A percentile compares a stretch with the other conserved stretches of the same genome.
phyloP scores from a whole-genome alignment of 2,797 vertebrate species.

The Cynodonichthys magdalenae region DNA sequence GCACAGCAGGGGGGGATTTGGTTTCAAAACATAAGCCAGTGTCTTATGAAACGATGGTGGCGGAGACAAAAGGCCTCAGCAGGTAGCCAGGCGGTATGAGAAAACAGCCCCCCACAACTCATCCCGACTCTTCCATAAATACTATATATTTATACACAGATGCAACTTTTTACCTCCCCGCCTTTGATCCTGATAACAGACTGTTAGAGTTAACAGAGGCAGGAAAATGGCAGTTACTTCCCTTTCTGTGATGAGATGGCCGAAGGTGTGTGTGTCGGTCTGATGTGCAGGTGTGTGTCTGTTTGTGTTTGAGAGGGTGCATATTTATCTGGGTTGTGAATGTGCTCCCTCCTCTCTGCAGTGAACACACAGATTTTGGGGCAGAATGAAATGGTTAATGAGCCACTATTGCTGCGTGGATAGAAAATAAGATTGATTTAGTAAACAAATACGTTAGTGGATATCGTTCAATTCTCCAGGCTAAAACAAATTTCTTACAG shows the following conservation, averaged over 20 bases:
- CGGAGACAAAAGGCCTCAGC: conserved; percentile 52
- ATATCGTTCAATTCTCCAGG: conserved; percentile 45
- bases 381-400: conserved; percentile 56
- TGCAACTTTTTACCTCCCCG: conserved; percentile 13
- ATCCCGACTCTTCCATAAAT: conserved; percentile 63
- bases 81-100: conserved; percentile 34
- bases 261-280: conserved; percentile 31
- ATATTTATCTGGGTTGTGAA: conserved; percentile 19
- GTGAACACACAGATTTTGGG: conserved; percentile 36
- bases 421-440: conserved; percentile 55
- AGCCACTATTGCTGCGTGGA: conserved; percentile 29
- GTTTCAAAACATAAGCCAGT: conserved; percentile 73
- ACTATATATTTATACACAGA: conserved; percentile 35
- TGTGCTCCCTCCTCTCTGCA: conserved; percentile 8
- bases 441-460: conserved; percentile 39
- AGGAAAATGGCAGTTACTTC: conserved; percentile 29
- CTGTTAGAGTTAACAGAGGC: conserved; percentile 39
- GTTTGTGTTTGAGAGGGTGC: conserved; percentile 15
- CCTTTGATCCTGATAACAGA: conserved; percentile 28
- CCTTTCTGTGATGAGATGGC: conserved; percentile 29
- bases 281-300: conserved; percentile 7
- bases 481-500: conserved; percentile 38
- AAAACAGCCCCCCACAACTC: not conserved
- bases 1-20: conserved; percentile 63
- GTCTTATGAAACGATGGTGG: conserved; percentile 68